Percentiles rank a stretch among this genome's conserved stretches.
Conservation (phyloP, 2,888 invertebrate species). For the Dicyrtoma fusca region DNA sequence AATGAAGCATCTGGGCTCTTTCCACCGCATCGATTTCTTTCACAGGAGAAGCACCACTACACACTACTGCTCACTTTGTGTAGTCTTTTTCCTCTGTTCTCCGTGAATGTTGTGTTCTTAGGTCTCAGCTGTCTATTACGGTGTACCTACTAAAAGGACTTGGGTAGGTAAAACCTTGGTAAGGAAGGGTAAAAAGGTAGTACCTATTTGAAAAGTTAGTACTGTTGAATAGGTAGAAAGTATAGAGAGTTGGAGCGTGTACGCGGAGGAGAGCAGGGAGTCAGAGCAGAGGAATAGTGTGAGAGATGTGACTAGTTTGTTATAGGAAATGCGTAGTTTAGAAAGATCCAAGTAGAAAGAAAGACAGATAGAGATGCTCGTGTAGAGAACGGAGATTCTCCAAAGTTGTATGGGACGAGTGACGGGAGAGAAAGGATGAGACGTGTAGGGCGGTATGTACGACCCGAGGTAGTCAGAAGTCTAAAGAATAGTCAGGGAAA, state of each 20-base stretch:
- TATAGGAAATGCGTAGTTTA: conserved; percentile 11
- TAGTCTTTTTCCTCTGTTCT: conserved; percentile 39
- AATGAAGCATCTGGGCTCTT: conserved; percentile 48
- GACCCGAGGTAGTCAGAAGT: background rate
- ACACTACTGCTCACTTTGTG: conserved; percentile 37
- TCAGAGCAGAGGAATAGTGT: background rate
- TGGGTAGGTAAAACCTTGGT: no score
- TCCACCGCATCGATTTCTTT: conserved; percentile 41
- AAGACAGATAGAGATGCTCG: conserved; percentile 25
- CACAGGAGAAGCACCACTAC: conserved; percentile 40
- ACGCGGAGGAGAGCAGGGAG: background rate
- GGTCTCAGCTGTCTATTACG: conserved; percentile 28
- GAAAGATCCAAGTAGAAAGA: conserved; percentile 9
- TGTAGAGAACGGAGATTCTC: conserved; percentile 11
- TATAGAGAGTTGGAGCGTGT: background rate
- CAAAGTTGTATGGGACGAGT: background rate
- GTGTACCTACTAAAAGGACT: conserved; percentile 17
- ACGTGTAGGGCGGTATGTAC: background rate
- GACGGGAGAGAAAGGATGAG: conserved; percentile 7
- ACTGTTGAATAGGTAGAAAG: background rate
- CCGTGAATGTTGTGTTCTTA: conserved; percentile 18
- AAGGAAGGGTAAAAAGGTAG: background rate
- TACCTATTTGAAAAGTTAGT: background rate
- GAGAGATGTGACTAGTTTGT: conserved; percentile 1
- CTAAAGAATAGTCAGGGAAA: conserved; percentile 5